A percentile compares a stretch with the other conserved stretches of the same genome.
These are phyloP conservation scores for Polymixis flavicincta DNA, from an alignment of 2,888 invertebrate species.

Conservation along the genomic window DNA sequence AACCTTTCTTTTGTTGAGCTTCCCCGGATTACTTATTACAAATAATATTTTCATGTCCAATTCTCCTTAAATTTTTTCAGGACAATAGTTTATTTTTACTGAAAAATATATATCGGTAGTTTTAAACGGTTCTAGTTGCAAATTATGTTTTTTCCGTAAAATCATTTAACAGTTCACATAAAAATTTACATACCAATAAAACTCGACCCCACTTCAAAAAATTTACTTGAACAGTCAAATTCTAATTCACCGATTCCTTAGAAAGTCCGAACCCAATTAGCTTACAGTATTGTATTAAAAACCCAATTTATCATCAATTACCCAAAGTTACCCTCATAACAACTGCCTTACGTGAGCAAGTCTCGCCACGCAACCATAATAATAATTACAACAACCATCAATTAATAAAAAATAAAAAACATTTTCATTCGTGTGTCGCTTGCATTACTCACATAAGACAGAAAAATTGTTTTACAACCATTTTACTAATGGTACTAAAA, in stretches of 20 bases:
- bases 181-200: neutral
- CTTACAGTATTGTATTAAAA: slow-evolving; percentile 11
- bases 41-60: too few species aligned
- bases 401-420: slow-evolving; percentile 18
- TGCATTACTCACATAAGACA: slow-evolving; percentile 55
- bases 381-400: slow-evolving; percentile 35
- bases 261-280: slow-evolving; percentile 1
- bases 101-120: neutral
- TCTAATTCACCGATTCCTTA: slow-evolving; percentile 4
- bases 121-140: neutral
- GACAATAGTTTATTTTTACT: neutral
- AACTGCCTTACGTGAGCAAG: slow-evolving; percentile 58
- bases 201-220: neutral
- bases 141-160: neutral
- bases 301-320: slow-evolving; percentile 50
- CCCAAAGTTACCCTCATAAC: slow-evolving; percentile 37
- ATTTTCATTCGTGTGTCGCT: slow-evolving; percentile 38
- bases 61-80: too few species aligned
- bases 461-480: slow-evolving; percentile 18
- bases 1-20: too few species aligned
- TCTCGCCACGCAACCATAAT: slow-evolving; percentile 54
- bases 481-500: slow-evolving; percentile 33
- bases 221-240: neutral
- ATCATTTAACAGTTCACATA: neutral
- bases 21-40: too few species aligned